Evolutionary conservation across 2,888 invertebrate species (phyloP).

Genomic region (Bellardia pandia): DNA sequence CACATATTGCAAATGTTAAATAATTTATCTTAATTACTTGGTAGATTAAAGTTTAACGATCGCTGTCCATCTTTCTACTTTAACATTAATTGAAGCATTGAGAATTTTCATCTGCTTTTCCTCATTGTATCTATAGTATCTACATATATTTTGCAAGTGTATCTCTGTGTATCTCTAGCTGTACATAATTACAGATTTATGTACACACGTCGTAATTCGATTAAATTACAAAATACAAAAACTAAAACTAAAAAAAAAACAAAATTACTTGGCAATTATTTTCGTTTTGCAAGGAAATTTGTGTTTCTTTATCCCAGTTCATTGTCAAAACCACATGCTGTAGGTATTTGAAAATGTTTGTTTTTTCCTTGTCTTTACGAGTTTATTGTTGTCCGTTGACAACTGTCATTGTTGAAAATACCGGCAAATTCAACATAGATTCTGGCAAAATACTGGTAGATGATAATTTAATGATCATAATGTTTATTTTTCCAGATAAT

Average conservation of each 20-base stretch:
- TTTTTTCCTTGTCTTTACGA: not conserved
- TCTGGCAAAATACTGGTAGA: slow-evolving; percentile 32
- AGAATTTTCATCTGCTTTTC: slow-evolving; percentile 38
- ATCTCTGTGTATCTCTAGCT: slow-evolving; percentile 31
- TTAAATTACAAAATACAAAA: slow-evolving; percentile 33
- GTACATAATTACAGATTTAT: slow-evolving; percentile 63
- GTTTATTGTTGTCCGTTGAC: slow-evolving; percentile 43
- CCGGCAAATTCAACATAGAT: slow-evolving; percentile 47
- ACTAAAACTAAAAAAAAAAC: not conserved
- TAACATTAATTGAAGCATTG: slow-evolving; percentile 3
- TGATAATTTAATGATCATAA: slow-evolving; percentile 40
- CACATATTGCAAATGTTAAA: slow-evolving; percentile 28
- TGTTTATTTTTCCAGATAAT: not conserved
- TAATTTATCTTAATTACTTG: slow-evolving; percentile 42
- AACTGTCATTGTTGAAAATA: slow-evolving; percentile 58
- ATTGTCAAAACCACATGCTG: slow-evolving; percentile 64
- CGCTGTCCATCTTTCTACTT: slow-evolving; percentile 41
- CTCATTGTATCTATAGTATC: not conserved
- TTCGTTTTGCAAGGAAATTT: slow-evolving; percentile 60
- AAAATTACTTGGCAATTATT: slow-evolving; percentile 66
- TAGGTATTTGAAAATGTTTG: slow-evolving; percentile 50
- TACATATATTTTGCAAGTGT: not conserved
- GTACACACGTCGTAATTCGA: slow-evolving; percentile 54
- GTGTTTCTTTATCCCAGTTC: slow-evolving; percentile 47
- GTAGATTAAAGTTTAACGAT: slow-evolving; percentile 61